A percentile compares a stretch with the other conserved stretches of the same genome.
Evolutionary conservation across 2,888 invertebrate genomes (phyloP).

Genomic region (Sinotaia quadrata): DNA sequence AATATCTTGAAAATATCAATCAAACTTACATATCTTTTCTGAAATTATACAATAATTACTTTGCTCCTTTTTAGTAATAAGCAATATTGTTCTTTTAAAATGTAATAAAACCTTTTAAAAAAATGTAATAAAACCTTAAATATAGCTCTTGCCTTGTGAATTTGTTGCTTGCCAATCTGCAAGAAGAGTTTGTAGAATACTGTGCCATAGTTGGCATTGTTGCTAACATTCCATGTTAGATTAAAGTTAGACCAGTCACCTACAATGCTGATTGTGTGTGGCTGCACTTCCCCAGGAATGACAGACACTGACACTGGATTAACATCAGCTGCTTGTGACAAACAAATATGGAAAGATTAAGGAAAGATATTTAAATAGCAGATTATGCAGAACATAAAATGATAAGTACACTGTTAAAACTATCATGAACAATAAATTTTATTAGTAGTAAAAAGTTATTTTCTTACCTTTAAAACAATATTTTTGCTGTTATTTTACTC

Average conservation of each 20-base stretch:
- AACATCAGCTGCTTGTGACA: too few relatives aligned
- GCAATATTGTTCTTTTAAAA: neutral
- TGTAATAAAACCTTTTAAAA: neutral
- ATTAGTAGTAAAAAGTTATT: neutral
- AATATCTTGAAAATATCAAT: too few relatives aligned
- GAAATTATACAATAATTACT: neutral
- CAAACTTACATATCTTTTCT: neutral
- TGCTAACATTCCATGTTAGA: slow-evolving; percentile 83
- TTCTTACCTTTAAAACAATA: too few relatives aligned
- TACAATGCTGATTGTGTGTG: slow-evolving; percentile 79
- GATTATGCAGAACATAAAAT: neutral
- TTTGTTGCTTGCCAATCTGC: slow-evolving; percentile 40
- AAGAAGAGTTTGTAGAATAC: slow-evolving; percentile 85
- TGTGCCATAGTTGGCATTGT: slow-evolving; percentile 83
- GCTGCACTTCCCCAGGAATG: slow-evolving; percentile 82
- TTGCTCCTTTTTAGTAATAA: neutral
- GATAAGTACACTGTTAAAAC: neutral
- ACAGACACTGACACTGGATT: slow-evolving; percentile 70
- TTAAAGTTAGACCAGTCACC: slow-evolving; percentile 88
- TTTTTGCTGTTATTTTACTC: too few relatives aligned
- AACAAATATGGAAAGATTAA: too few relatives aligned
- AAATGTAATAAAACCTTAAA: neutral
- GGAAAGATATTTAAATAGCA: too few relatives aligned
- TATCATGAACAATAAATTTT: neutral
- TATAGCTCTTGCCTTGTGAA: slow-evolving; percentile 31